These are phyloP conservation scores for Eupithecia centaureata DNA, from an alignment of 2,888 invertebrate genomes.

Conservation along the genomic window DNA sequence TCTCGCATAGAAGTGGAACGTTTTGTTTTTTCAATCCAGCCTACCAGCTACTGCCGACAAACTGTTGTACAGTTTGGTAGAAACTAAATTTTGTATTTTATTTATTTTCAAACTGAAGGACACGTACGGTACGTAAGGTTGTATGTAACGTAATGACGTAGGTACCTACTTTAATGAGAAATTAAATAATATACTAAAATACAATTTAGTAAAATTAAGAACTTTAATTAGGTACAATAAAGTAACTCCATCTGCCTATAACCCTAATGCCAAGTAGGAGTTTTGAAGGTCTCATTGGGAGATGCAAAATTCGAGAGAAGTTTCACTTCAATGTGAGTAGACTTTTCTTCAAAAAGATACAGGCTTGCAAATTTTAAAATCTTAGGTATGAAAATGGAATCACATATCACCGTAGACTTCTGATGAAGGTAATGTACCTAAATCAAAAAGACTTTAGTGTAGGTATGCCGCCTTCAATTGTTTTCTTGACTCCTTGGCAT, in stretches of 20 bases:
- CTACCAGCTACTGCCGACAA: too few species aligned
- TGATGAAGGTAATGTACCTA: background rate
- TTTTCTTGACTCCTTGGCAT: conserved; percentile 7
- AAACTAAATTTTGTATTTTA: too few species aligned
- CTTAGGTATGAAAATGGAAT: background rate
- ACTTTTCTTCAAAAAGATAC: background rate
- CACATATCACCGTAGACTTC: background rate
- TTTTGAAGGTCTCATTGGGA: background rate
- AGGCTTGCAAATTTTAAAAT: background rate
- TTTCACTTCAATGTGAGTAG: background rate
- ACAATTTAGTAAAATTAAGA: too few species aligned
- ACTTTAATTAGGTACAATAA: too few species aligned
- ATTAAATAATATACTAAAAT: too few species aligned
- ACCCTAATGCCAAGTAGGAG: too few species aligned
- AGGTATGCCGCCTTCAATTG: conserved; percentile 10
- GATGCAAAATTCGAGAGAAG: background rate
- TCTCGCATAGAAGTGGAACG: background rate
- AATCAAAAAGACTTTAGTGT: background rate
- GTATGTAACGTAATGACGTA: too few species aligned
- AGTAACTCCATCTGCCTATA: too few species aligned
- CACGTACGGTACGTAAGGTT: too few species aligned
- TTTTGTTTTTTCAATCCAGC: background rate
- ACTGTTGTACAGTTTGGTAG: too few species aligned
- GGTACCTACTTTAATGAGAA: too few species aligned
- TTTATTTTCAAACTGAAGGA: too few species aligned